Evolutionary conservation across 1,140 invertebrate genomes (phyloP).

Genomic region (Anthonomus grandis): DNA sequence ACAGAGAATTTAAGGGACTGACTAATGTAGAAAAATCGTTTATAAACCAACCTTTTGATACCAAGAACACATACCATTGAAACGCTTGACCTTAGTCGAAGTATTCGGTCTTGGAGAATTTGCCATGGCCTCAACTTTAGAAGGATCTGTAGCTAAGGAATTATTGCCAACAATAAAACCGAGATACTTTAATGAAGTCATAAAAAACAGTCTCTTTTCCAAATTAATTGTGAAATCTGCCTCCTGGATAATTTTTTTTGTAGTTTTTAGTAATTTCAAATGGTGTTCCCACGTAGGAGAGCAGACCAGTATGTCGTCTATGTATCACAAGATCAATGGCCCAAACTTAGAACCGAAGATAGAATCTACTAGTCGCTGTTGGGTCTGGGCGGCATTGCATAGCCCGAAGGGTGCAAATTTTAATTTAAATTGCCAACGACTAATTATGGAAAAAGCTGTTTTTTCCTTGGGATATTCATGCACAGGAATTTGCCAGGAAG

Average conservation of each 20-base stretch:
- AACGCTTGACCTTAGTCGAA: too few species aligned
- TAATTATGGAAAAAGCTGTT: too few species aligned
- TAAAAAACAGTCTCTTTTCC: conserved; percentile 33
- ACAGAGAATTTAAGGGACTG: too few species aligned
- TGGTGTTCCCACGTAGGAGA: conserved; percentile 45
- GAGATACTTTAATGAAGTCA: conserved; percentile 41
- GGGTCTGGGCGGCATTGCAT: too few species aligned
- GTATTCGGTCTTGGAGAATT: too few species aligned
- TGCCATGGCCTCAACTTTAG: conserved; percentile 30
- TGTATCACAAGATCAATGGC: conserved; percentile 35
- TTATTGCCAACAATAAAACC: conserved; percentile 41
- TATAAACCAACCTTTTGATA: too few species aligned
- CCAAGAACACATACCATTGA: too few species aligned
- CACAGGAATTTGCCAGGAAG: too few species aligned
- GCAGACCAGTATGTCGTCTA: conserved; percentile 40
- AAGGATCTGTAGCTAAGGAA: conserved; percentile 38
- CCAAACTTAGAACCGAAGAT: conserved; percentile 40
- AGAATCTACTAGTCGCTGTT: too few species aligned
- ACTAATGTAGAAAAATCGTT: too few species aligned
- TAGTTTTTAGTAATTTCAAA: conserved; percentile 28
- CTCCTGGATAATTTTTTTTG: conserved; percentile 18
- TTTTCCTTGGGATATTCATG: too few species aligned
- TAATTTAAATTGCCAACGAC: too few species aligned
- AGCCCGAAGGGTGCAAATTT: conserved; percentile 48
- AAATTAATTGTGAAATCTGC: conserved; percentile 22